Percentiles rank a stretch among this genome's conserved stretches.
These are phyloP conservation scores for Odontocerum albicorne DNA, from an alignment of 2,888 invertebrate species.

Conservation along the genomic window DNA sequence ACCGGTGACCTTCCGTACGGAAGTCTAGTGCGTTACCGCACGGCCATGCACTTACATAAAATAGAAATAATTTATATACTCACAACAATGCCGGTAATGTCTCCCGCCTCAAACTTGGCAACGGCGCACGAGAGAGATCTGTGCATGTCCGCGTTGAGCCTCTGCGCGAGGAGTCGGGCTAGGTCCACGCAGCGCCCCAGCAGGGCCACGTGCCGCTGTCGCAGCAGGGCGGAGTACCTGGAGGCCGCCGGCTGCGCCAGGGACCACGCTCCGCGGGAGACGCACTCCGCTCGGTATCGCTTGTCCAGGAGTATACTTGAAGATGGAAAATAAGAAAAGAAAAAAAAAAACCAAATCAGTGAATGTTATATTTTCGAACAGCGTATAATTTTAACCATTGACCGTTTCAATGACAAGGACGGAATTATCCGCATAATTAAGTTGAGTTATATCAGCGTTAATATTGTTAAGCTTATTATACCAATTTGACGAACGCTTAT, in stretches of 20 bases:
- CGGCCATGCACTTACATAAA: no score
- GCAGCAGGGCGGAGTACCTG: conserved; percentile 90
- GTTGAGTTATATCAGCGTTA: no score
- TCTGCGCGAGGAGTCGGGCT: conserved; percentile 82
- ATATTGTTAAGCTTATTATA: no score
- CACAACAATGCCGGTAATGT: conserved; percentile 94
- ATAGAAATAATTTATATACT: conserved; percentile 43
- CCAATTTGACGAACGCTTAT: no score
- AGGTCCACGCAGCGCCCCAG: conserved; percentile 95
- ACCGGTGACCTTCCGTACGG: no score
- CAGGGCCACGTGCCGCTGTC: conserved; percentile 94
- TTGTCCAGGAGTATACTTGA: conserved; percentile 92
- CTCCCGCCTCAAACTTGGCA: conserved; percentile 94
- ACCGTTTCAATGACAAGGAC: no score
- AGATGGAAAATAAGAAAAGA: not conserved
- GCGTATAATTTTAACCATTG: no score
- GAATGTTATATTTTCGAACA: no score
- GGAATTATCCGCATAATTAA: no score
- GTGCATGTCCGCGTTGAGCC: conserved; percentile 95
- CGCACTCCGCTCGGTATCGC: conserved; percentile 94
- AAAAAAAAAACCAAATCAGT: no score
- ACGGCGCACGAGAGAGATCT: conserved; percentile 92
- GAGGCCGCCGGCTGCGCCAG: conserved; percentile 85
- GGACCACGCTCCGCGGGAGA: conserved; percentile 83
- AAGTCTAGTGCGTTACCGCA: no score